These are phyloP conservation scores for Nematopogon swammerdamellus DNA, from an alignment of 2,888 invertebrate genomes.

Conservation along the genomic window DNA sequence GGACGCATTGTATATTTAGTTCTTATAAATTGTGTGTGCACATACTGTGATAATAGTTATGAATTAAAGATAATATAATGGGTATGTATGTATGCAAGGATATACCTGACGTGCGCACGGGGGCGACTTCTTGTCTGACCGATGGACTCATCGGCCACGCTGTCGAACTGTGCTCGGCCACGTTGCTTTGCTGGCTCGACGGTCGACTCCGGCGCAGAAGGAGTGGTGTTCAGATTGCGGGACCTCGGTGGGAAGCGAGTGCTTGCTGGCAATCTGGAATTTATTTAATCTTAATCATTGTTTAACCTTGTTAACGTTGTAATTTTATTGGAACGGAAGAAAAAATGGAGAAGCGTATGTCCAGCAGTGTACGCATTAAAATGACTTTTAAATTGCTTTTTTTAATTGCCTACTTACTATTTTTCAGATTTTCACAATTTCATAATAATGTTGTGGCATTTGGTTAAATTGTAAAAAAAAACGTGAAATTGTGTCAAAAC, in stretches of 20 bases:
- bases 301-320: background rate
- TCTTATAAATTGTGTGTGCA: background rate
- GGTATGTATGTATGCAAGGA: too few species aligned
- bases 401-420: too few species aligned
- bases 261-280: constrained; percentile 67
- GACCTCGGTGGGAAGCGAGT: constrained; percentile 82
- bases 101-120: constrained; percentile 59
- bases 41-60: background rate
- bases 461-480: too few species aligned
- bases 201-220: constrained; percentile 40
- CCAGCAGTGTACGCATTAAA: too few species aligned
- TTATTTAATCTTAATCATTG: background rate
- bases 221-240: constrained; percentile 52
- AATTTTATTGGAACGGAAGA: too few species aligned
- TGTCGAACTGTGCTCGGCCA: constrained; percentile 35
- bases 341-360: too few species aligned
- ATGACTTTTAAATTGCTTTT: too few species aligned
- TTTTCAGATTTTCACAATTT: too few species aligned
- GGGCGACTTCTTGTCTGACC: constrained; percentile 51
- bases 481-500: too few species aligned
- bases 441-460: too few species aligned
- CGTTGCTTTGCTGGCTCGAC: constrained; percentile 41
- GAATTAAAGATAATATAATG: too few species aligned
- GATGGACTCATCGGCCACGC: constrained; percentile 43
- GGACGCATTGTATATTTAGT: constrained; percentile 1